Percentiles rank a stretch among this genome's conserved stretches.
Evolutionary conservation across 92 coral and sea anemone species (phyloP).

Genomic region (Virgularia gustaviana): DNA sequence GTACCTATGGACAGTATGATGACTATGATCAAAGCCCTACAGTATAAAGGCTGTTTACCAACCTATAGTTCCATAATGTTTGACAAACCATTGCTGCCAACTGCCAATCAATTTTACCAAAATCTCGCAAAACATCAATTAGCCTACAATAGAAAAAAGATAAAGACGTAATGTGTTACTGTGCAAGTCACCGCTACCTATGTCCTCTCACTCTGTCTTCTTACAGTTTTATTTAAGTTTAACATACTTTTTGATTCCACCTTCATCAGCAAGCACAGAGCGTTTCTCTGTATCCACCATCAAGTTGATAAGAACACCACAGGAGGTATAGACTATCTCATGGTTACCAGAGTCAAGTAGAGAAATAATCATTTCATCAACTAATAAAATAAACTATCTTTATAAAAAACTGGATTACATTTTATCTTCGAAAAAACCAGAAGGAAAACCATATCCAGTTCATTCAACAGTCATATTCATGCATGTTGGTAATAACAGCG

Average conservation of each 20-base stretch:
- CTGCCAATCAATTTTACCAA: slow-evolving; percentile 99
- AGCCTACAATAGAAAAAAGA: slow-evolving; percentile 48
- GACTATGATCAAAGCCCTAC: neutral
- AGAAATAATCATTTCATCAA: slow-evolving; percentile 94
- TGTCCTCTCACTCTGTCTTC: neutral
- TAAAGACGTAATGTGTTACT: neutral
- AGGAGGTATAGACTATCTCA: slow-evolving; percentile 89
- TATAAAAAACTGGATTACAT: neutral
- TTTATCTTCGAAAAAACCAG: neutral
- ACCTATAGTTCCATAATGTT: slow-evolving; percentile 98
- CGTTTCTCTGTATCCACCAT: slow-evolving; percentile 81
- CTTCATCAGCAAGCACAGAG: slow-evolving; percentile 77
- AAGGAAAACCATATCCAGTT: no score
- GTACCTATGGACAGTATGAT: neutral
- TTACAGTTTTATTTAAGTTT: neutral
- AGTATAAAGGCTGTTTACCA: neutral
- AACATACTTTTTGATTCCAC: slow-evolving; percentile 89
- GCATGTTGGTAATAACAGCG: no score
- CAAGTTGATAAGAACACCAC: slow-evolving; percentile 92
- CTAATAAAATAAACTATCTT: slow-evolving; percentile 35
- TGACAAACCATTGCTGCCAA: slow-evolving; percentile 96
- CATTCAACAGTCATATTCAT: no score
- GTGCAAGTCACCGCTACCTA: neutral
- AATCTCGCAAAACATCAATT: slow-evolving; percentile 91
- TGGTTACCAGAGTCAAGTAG: slow-evolving; percentile 92